These are phyloP conservation scores for Saturnia japonica DNA, from an alignment of 2,888 invertebrate species.

Conservation along the genomic window DNA sequence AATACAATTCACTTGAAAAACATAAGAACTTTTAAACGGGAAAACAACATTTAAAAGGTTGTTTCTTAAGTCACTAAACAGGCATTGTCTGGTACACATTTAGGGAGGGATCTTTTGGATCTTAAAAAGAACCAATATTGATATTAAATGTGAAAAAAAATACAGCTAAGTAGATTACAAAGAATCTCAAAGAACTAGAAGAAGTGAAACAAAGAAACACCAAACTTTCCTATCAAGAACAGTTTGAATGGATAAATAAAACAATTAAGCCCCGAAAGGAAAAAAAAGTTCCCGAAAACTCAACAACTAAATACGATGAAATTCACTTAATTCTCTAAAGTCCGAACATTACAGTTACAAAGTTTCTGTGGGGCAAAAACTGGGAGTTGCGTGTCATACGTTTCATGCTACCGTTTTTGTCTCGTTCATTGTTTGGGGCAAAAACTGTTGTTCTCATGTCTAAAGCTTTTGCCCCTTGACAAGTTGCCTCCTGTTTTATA, in stretches of 20 bases:
- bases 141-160: constrained; percentile 1
- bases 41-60: too few relatives aligned
- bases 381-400: constrained; percentile 62
- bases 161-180: constrained; percentile 1
- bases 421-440: constrained; percentile 56
- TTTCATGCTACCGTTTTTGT: constrained; percentile 71
- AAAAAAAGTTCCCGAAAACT: constrained; percentile 56
- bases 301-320: constrained; percentile 64
- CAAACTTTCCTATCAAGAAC: constrained; percentile 42
- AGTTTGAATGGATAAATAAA: constrained; percentile 42
- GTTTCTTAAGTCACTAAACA: too few relatives aligned
- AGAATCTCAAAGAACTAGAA: constrained; percentile 13
- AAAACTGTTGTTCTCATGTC: constrained; percentile 62
- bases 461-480: constrained; percentile 72
- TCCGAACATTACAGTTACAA: constrained; percentile 19
- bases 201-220: constrained; percentile 26
- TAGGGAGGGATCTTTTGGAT: not conserved
- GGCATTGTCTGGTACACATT: not conserved
- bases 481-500: constrained; percentile 53
- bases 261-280: constrained; percentile 62
- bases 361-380: constrained; percentile 23
- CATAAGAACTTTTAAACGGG: too few relatives aligned
- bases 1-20: too few relatives aligned
- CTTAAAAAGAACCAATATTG: not conserved
- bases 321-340: constrained; percentile 43